Evolutionary conservation across 2,113 vertebrate genomes (phyloP), one percentile per base, ranked within the genome.

Genomic region (Trematomus loennbergii): DNA sequence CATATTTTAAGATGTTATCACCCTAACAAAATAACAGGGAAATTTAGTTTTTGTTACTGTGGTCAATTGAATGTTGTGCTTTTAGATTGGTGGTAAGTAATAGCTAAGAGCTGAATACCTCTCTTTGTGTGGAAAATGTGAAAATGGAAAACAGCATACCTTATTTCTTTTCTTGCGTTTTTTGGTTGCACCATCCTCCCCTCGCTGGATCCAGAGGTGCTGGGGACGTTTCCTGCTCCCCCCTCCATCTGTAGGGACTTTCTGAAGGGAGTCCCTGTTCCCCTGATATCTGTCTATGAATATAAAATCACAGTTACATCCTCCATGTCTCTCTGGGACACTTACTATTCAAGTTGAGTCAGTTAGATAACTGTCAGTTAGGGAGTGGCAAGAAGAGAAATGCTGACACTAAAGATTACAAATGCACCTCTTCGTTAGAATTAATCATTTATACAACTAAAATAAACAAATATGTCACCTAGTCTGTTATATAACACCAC

Each of bases 201-300:
- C 45, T 18, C 12, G 16, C 57, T 58, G 60, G 15, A n/a, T 18
- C 18, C 72, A 0, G 52, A 2, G 5, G 55, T 1, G 3, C 53
- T 5, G 61, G 5, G 61, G 33, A 2, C 22, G 12, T 50, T 20
- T 63, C 48, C 75, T 29, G 43, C 29, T 10, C 57, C 75, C 6
- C 55, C 46, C 66, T 89, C 86, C 91, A 92, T 92, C 57, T 72
- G 11, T 4, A 43, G 57, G 33, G 43, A 58, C 17, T 17, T 25
- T 58, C 20, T 49, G n/a, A 5, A 53, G 70, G 73, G 48, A 45
- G 61, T 49, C 81, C 53, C 50, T 52, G 58, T 18, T 36, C 59
- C 22, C 2, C 10, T 8, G 4, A n/a, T 65, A 4, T 49, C 16
- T 67, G 53, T 66, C 20, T 70, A 54, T 84, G 50, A 59, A 9